These are phyloP conservation scores for Drosophila aff. DNA, from an alignment of 1,140 invertebrate species.

Conservation along the genomic window DNA sequence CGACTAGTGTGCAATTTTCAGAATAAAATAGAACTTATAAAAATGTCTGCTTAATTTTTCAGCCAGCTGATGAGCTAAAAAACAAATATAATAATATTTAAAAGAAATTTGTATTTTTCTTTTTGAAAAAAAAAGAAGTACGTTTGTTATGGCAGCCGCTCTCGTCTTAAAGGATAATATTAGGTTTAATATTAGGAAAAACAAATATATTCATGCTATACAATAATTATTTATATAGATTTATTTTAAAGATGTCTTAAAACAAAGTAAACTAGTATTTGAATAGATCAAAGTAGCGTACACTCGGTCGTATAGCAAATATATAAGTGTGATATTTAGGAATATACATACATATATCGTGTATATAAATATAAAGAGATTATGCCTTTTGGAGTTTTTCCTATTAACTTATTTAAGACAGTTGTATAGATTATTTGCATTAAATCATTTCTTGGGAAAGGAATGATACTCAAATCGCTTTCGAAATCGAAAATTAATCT, in stretches of 20 bases:
- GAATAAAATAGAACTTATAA: not conserved
- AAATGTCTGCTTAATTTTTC: slow-evolving; percentile 2
- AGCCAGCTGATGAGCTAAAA: slow-evolving; percentile 9
- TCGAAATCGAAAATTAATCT: not conserved
- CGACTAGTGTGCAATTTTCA: not conserved
- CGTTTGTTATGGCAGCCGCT: not conserved
- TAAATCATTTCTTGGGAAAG: slow-evolving; percentile 3
- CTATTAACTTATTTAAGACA: not conserved
- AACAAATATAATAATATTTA: not conserved
- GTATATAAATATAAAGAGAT: slow-evolving; percentile 9
- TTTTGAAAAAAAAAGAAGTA: not conserved
- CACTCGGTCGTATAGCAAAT: not conserved
- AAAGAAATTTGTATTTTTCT: not conserved
- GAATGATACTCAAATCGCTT: not conserved
- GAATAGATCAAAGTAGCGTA: not conserved
- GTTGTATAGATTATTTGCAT: not conserved
- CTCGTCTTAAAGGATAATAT: not conserved
- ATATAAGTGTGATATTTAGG: slow-evolving; percentile 1
- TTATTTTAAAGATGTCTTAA: not conserved
- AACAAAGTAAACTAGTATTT: slow-evolving; percentile 8
- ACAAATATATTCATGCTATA: slow-evolving; percentile 3
- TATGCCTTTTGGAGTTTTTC: not conserved
- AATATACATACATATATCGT: slow-evolving; percentile 2
- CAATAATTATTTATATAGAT: not conserved
- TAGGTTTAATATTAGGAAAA: slow-evolving; percentile 1